Evolutionary conservation across 2,888 invertebrate genomes (phyloP), one percentile per base, ranked within the genome.

Genomic region (Epinotia ramella): DNA sequence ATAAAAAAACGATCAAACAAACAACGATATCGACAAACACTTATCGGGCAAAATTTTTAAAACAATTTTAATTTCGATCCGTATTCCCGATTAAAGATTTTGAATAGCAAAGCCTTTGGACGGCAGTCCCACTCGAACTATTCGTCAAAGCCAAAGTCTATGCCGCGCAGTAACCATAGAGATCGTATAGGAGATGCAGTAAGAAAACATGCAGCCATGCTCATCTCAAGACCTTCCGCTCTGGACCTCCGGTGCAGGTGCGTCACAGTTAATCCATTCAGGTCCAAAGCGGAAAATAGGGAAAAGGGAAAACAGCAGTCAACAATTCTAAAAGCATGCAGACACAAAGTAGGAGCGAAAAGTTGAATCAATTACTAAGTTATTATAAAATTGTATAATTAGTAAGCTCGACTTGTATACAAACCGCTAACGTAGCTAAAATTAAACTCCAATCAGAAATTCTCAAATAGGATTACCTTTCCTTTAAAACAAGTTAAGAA

Each of bases 111-210:
- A 90, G 90, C 91, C 88, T 88, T 83, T 87, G 84, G 84, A 87
- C 88, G 89, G 89, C 87, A 89, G 87, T 89, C 88, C 89, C 89
- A 87, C 84, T 87, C 85, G 89, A 89, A 91, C 91, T 93, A 92
- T 87, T 87, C 80, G 83, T 89, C 81, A 88, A 94, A 94, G 94
- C 94, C 91, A 93, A 93, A 90, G 87, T 91, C 92, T 94, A 94
- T 92, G 94, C 94, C 94, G 92, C 94, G 93, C 94, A 94, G 94
- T 94, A 94, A 94, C 94, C 94, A 94, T 94, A 94, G 94, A 94
- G 93, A 94, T 94, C 94, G 94, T 94, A 85, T 83, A 91, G 90
- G 84, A 90, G 87, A 92, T 93, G 93, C 93, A 92, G 88, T 88
- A 84, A 90, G 90, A 88, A 85, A 90, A 86, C 94, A 94, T 94